These are phyloP conservation scores for Hydrozoanthus tunicans DNA, from an alignment of 64 coral and sea anemone species.

Conservation along the genomic window DNA sequence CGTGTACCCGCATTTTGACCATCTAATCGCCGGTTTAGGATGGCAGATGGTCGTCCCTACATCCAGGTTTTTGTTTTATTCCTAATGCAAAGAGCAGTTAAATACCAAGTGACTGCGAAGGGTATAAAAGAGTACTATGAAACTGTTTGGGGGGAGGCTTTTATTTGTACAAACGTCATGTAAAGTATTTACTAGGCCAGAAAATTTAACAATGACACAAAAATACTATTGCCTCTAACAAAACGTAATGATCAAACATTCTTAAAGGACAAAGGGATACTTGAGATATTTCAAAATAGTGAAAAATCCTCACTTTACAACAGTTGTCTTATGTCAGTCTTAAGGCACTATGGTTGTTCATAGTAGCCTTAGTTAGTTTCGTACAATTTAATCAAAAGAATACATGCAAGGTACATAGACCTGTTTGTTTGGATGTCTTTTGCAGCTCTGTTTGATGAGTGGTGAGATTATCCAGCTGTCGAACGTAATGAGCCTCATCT, in stretches of 20 bases:
- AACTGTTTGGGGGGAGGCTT: neutral
- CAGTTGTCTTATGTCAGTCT: too few relatives aligned
- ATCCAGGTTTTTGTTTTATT: neutral
- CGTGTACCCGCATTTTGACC: neutral
- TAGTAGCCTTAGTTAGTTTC: too few relatives aligned
- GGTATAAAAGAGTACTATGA: neutral
- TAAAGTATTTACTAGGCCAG: neutral
- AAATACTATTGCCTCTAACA: too few relatives aligned
- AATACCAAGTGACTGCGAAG: neutral
- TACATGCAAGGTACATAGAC: neutral
- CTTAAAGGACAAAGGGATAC: too few relatives aligned
- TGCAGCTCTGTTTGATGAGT: constrained; percentile 98
- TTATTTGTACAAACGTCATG: neutral
- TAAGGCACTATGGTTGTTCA: too few relatives aligned
- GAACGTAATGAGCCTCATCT: constrained; percentile 98
- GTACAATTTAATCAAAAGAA: too few relatives aligned
- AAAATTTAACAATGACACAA: too few relatives aligned
- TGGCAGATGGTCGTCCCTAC: neutral
- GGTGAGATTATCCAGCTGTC: constrained; percentile 98
- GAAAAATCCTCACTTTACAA: too few relatives aligned
- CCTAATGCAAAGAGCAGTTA: too few relatives aligned
- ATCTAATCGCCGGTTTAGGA: neutral
- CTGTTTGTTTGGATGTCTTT: neutral
- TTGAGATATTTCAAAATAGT: too few relatives aligned
- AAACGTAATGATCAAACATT: too few relatives aligned